Base-by-base conservation (phyloP, 2,797 vertebrate species). In the Adrianichthys oophorus region DNA sequence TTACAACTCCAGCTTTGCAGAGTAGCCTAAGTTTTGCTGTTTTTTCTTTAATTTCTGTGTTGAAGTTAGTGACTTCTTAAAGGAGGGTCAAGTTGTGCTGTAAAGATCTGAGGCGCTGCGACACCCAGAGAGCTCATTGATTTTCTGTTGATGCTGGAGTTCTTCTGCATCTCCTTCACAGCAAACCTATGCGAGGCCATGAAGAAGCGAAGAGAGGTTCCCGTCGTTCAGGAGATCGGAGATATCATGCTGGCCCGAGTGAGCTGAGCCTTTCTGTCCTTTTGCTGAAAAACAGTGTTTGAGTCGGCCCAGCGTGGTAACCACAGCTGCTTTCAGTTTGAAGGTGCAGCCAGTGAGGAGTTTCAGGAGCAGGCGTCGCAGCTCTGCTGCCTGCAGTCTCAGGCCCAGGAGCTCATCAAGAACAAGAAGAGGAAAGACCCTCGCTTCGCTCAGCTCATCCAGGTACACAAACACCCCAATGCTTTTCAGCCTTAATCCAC, bases 381-480 rank as follows among this genome's bases (percentile, higher is more conserved):
- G 60, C 92, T 96, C 85, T 97, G 96, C 84, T 94, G 94, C 3
- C 93, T 92, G 77, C 95, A 96, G 63, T 93, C 93, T 41, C 89
- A 92, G 26, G 95, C 95, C 1, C 88, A 95, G 24, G 95, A 97
- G 80, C 90, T 98, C 72, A 97, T 98, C 85, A 96, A 95, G 74
- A 95, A 90, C 89, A 97, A 95, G 60, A 92, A 95, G 56, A 93
- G 95, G 19, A 98, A 97, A 89, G 96, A 98, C 70, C 90, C 88
- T 2, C 93, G 95, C 0, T 97, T 98, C 41, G 90, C 95, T 55
- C 89, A 94, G 44, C 91, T 97, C 53, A 95, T 98, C 89, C 95
- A 96, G 94, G 95, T 96, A 70, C 61, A 45, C 48, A 37, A 58
- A 15, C 48, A 41, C 17, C 48, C 10, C 17, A n/a, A n/a, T n/a